These are phyloP conservation scores for Hystrix cristata DNA, from an alignment of 2,113 vertebrate genomes.

Conservation along the genomic window DNA sequence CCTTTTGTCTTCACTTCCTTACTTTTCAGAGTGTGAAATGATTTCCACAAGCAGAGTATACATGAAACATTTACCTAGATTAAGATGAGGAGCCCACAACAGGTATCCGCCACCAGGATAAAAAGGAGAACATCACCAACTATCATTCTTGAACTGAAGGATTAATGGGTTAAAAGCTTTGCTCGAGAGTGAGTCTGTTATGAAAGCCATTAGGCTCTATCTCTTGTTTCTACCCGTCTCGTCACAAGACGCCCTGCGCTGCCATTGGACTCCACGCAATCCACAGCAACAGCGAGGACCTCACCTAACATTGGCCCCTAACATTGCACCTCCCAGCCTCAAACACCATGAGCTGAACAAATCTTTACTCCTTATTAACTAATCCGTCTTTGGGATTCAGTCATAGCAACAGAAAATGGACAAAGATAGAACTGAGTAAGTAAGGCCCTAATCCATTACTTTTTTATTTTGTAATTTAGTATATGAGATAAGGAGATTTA, in stretches of 20 bases:
- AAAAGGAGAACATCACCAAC: not conserved
- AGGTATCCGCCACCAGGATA: fast-evolving
- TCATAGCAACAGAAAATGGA: not conserved
- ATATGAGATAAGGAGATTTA: not conserved
- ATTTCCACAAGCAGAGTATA: not conserved
- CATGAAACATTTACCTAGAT: not conserved
- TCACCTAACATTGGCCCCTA: not conserved
- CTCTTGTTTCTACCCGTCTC: not conserved
- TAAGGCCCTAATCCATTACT: not conserved
- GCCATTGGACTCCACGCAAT: not conserved
- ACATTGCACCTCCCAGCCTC: not conserved
- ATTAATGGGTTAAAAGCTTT: not conserved
- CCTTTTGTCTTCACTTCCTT: not conserved
- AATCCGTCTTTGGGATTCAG: not conserved
- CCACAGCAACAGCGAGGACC: not conserved
- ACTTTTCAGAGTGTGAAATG: not conserved
- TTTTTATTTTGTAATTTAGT: not conserved
- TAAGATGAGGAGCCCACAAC: not conserved
- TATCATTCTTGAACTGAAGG: not conserved
- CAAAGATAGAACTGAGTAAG: not conserved
- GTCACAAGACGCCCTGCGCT: not conserved
- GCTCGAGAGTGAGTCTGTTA: not conserved
- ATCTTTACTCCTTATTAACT: not conserved
- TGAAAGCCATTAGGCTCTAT: not conserved
- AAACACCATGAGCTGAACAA: not conserved